These are phyloP conservation scores for Temnothorax ravouxi DNA, from an alignment of 2,888 invertebrate genomes.

Conservation along the genomic window DNA sequence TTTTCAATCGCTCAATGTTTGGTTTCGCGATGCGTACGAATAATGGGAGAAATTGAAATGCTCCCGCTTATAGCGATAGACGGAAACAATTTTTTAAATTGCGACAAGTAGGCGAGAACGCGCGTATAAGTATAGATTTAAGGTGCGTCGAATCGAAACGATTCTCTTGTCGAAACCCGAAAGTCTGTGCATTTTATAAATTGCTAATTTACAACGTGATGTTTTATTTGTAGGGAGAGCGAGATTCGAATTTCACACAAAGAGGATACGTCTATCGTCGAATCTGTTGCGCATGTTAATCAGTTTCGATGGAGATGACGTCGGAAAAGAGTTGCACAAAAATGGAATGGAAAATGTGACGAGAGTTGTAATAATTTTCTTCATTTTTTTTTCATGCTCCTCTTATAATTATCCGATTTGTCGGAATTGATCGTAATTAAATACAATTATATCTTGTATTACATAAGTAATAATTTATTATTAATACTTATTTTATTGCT, in stretches of 20 bases:
- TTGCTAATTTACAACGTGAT: neutral
- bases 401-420: neutral
- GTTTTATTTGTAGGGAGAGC: neutral
- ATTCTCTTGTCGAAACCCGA: neutral
- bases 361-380: neutral
- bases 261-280: neutral
- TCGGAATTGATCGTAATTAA: too few species aligned
- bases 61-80: neutral
- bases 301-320: neutral
- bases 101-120: neutral
- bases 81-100: neutral
- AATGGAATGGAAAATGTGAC: neutral
- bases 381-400: too few species aligned
- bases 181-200: neutral
- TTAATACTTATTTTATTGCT: neutral
- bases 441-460: neutral
- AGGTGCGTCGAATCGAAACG: neutral
- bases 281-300: neutral
- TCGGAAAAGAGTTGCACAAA: neutral
- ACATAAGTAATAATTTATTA: neutral
- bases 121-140: neutral
- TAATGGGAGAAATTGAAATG: neutral
- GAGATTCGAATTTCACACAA: neutral
- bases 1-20: neutral
- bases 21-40: neutral